Base-by-base conservation (phyloP, 1,140 invertebrate genomes). In the Magallana angulata region DNA sequence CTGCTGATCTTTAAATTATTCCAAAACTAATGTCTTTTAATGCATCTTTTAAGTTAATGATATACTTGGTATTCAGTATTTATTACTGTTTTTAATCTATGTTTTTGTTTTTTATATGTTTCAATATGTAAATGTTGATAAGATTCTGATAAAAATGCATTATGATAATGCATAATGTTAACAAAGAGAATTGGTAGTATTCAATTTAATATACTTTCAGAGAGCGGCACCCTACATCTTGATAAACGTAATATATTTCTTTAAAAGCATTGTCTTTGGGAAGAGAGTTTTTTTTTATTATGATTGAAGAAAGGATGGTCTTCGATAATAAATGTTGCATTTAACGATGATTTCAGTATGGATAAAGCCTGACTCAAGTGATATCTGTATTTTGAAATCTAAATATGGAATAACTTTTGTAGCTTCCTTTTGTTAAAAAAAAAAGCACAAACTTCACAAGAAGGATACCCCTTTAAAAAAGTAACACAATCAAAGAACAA, bases 1-100 rank as follows among this genome's bases (percentile, higher is more conserved):
- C 68, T 30, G 68, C 24, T 76, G 68, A 76, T 76, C 68, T 76
- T 36, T 11, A 76, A 30, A 76, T 76, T 76, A 76, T 76, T 76
- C 36, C 36, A 36, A 76, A 76, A 76, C 68, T 76, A 76, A 76
- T 30, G 68, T 30, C 24, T 62, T 76, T 30, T 76, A 76, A 76
- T 30, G 18, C 24, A 30, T 11, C 64, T 36, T 48, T 30, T 76
- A 18, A 7, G 18, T 76, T 76, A 76, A 76, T 76, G 68, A 8
- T 12, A 8, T 12, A 11, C 24, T 30, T 16, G 36, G 36, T 5
- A 12, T 36, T 30, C 11, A 9, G 36, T 48, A 14, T 76, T 76
- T 76, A 76, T 76, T 76, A 76, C 18, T 18, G 24, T 24, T 76
- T 76, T 76, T 76, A 76, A 76, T 30, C 7, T 71, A 71, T 76